phyloP scores from a whole-genome alignment of 2,797 vertebrate genomes.

The Scolopax rusticola region DNA sequence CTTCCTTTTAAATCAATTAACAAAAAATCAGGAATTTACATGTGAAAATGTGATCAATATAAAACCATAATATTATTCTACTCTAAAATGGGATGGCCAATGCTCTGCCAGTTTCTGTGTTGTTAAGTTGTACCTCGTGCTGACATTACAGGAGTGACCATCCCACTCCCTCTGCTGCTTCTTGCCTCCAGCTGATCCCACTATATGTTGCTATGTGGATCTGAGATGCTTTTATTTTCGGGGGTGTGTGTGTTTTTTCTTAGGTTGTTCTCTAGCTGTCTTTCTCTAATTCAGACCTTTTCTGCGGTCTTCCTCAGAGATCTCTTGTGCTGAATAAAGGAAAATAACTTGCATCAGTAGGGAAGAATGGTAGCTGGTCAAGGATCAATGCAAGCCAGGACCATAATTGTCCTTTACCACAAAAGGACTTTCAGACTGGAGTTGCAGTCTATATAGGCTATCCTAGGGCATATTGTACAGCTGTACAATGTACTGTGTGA shows the following conservation, averaged over 20 bases:
- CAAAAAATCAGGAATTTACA: fast-evolving
- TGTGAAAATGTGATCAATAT: neutral
- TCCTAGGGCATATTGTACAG: neutral
- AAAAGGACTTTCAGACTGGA: neutral
- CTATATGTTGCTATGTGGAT: neutral
- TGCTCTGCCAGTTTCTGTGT: neutral
- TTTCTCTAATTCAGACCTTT: neutral
- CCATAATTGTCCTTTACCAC: neutral
- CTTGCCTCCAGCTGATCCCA: neutral
- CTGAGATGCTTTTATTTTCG: neutral
- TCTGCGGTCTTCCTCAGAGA: fast-evolving
- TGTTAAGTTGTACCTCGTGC: neutral
- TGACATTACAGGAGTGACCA: neutral
- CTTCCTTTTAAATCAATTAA: neutral
- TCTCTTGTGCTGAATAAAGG: neutral
- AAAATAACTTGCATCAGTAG: neutral
- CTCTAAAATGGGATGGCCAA: neutral
- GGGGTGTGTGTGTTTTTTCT: too few species aligned
- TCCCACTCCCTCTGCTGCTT: neutral
- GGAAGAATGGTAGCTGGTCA: neutral
- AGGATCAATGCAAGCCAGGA: neutral
- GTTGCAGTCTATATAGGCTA: fast-evolving
- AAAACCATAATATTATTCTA: neutral
- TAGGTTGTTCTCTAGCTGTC: neutral
- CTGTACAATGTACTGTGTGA: neutral